Percentiles rank a stretch among this genome's conserved stretches.
These are phyloP conservation scores for Rhogogaster chlorosoma DNA, from an alignment of 2,888 invertebrate species.

Conservation along the genomic window DNA sequence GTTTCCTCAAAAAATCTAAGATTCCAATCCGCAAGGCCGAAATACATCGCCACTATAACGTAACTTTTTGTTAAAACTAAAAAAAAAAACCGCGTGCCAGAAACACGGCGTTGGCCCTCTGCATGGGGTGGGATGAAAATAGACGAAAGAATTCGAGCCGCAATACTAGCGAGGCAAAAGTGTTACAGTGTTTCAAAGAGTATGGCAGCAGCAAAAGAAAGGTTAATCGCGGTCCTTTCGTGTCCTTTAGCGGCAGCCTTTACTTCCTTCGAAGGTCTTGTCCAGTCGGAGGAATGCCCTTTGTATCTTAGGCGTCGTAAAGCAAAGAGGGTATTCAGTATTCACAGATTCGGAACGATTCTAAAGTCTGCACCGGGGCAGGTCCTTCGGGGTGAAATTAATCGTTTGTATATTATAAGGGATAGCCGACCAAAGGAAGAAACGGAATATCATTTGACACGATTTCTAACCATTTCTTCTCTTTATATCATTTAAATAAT, in stretches of 20 bases:
- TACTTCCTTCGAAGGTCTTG: slow-evolving; percentile 36
- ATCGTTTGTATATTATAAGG: slow-evolving; percentile 11
- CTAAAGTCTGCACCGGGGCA: not conserved
- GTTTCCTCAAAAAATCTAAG: not conserved
- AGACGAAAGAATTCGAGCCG: slow-evolving; percentile 15
- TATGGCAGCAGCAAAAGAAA: slow-evolving; percentile 22
- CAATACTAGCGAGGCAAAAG: not conserved
- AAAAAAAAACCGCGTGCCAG: not conserved
- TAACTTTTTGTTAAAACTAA: not conserved
- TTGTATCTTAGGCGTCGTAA: slow-evolving; percentile 27
- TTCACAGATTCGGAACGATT: slow-evolving; percentile 23
- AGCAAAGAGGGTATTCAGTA: slow-evolving; percentile 34
- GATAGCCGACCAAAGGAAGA: not conserved
- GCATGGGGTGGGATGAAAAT: slow-evolving; percentile 34
- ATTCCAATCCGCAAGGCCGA: not conserved
- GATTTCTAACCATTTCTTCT: not conserved
- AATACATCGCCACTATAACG: not conserved
- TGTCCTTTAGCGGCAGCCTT: slow-evolving; percentile 2
- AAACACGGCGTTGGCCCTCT: slow-evolving; percentile 37
- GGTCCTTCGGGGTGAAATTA: slow-evolving; percentile 16
- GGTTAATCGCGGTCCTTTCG: slow-evolving; percentile 35
- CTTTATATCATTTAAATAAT: not conserved
- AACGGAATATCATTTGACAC: not conserved
- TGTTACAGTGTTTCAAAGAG: slow-evolving; percentile 33
- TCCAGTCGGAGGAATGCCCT: slow-evolving; percentile 35